Conservation (phyloP, 2,888 invertebrate species). For the Folsomia candida region DNA sequence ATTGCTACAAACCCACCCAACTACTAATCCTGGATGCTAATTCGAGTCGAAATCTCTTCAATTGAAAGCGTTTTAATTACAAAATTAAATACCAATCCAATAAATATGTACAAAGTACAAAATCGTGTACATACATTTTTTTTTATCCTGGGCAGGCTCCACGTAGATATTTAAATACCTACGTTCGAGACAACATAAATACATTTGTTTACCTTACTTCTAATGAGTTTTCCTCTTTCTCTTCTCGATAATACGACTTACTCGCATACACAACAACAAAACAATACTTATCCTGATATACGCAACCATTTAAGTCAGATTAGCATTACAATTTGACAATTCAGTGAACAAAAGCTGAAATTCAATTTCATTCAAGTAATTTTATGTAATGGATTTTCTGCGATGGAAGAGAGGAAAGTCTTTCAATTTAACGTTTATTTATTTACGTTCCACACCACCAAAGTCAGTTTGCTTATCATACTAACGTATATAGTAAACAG, state of each 20-base stretch:
- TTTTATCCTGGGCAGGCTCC: no score
- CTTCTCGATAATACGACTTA: no score
- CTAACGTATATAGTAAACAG: no score
- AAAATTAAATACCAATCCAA: background rate
- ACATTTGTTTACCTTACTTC: no score
- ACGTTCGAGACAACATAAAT: no score
- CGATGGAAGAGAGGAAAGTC: background rate
- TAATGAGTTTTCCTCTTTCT: no score
- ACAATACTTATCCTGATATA: no score
- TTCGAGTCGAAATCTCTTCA: no score
- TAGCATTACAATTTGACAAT: background rate
- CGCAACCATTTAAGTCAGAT: background rate
- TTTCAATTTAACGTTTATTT: background rate
- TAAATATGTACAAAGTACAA: background rate
- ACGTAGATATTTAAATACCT: no score
- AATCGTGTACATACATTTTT: background rate
- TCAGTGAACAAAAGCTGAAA: background rate
- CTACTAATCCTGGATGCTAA: no score
- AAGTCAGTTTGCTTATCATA: background rate
- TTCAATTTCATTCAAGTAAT: background rate
- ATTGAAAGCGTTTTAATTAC: background rate
- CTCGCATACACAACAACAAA: no score
- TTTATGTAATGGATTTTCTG: background rate
- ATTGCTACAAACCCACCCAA: no score
- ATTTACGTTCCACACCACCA: background rate